Percentiles rank a stretch among this genome's conserved stretches.
phyloP scores from a whole-genome alignment of 2,113 vertebrate species.

The Daubentonia madagascariensis region DNA sequence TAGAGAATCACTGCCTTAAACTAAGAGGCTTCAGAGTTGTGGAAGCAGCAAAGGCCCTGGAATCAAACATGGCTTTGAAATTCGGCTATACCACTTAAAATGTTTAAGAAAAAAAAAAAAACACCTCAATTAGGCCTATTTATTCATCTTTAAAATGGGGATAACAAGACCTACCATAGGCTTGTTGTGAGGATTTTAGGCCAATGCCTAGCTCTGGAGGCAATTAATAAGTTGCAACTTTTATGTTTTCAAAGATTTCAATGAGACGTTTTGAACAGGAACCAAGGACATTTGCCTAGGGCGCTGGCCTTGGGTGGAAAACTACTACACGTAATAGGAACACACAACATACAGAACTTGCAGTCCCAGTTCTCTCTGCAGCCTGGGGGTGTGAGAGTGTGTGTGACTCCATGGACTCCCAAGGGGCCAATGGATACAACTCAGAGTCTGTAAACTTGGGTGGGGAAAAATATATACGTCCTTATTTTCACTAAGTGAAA shows the following conservation, averaged over 20 bases:
- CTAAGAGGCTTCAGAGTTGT: background rate
- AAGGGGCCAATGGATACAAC: background rate
- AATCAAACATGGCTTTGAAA: background rate
- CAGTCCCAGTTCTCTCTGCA: background rate
- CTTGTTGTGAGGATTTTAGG: background rate
- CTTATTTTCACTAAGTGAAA: background rate
- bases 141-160: constrained; percentile 29
- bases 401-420: background rate
- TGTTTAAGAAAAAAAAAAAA: background rate
- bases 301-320: background rate
- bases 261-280: background rate
- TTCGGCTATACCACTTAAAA: background rate
- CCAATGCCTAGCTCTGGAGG: background rate
- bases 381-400: background rate
- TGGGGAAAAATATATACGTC: background rate
- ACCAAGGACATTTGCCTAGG: background rate
- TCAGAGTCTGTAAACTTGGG: background rate
- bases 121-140: background rate
- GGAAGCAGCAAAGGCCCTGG: background rate
- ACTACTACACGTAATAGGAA: background rate
- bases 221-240: background rate
- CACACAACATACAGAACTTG: background rate
- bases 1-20: background rate
- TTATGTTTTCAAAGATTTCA: background rate
- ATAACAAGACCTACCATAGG: background rate